Base-by-base conservation (phyloP, 2,888 invertebrate genomes). In the Troglohyphantes excavatus region DNA sequence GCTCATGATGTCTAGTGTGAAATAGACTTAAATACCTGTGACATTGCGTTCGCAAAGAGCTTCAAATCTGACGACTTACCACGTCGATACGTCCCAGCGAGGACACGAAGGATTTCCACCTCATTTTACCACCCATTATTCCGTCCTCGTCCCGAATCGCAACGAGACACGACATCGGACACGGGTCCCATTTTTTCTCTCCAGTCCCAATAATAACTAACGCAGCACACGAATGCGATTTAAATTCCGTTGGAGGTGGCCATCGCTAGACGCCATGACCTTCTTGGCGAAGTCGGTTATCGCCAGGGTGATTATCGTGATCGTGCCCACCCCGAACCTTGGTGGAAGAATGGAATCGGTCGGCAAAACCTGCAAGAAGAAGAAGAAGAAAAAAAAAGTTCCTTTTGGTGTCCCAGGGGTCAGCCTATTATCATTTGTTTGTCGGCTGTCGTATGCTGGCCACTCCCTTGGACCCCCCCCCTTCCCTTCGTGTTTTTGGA, bases 341-440 rank as follows among this genome's bases (percentile, higher is more conserved):
- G 17, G 13, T 1, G 53, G 76, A 75, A 83, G 63, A 83, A 78
- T 63, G 72, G 72, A 78, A 78, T 21, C 72, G 72, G 63, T 68
- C 39, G 65, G 59, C n/a, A n/a, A n/a, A n/a, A n/a, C n/a, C n/a
- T n/a, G n/a, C n/a, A n/a, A n/a, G n/a, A n/a, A n/a, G n/a, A n/a
- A n/a, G 9, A 11, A 43, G 53, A n/a, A 63, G 39, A 46, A 82
- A 76, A 88, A 79, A 87, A 78, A 85, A 33, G 72, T 43, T 53
- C 59, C n/a, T 23, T 17, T 73, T 65, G 33, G 23, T 68, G 89
- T 90, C 89, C 72, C 84, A 84, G 84, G 89, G 89, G 89, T 90
- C 89, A 90, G 84, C 83, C 84, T 84, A 84, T 90, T 90, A 90
- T 84, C 89, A 90, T 90, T 90, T 90, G 84, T 90, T 90, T 90